Base-by-base conservation (phyloP, 2,888 invertebrate species). In the Tachina grossa region DNA sequence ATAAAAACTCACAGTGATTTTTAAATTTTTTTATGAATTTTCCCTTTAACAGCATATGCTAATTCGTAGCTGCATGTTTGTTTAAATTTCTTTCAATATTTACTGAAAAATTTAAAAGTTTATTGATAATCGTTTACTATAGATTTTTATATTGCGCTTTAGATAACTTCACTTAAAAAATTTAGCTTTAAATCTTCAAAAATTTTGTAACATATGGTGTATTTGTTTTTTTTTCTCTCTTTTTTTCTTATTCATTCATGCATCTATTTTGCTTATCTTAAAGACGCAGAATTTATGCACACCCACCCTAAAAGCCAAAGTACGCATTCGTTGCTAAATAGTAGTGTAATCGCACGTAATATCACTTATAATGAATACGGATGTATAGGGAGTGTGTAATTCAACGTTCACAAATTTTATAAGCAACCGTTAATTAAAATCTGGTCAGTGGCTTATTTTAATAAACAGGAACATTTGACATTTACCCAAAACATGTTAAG, bases 241-340 rank as follows among this genome's bases (percentile, higher is more conserved):
- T 3, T 51, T 16, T 1, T 51, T 6, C n/a, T 49, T 9, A n/a
- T 49, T n/a, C 53, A 19, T 16, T 59, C n/a, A 9, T 31, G 47
- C 59, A 49, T n/a, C 3, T 63, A 16, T n/a, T 63, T 43, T 31
- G 1, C 0, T 43, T 45, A 10, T 9, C 10, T 22, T 39, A 43
- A 43, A 19, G 39, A 31, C 31, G 31, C 31, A 55, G 2, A 16
- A n/a, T 41, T 55, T 43, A 39, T 76, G 16, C 22, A 75, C 76
- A 55, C 76, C 55, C 76, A 55, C 65, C n/a, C 10, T 59, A 59
- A 41, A 43, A 22, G 49, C 41, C 16, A 41, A 59, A 68, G 68
- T 6, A 47, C 45, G 39, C 47, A 53, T 22, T 55, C n/a, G 8
- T 55, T 22, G 2, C 5, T 13, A 13, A 55, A 55, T 31, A 55